Evolutionary conservation across 2,113 vertebrate genomes (phyloP).

Genomic region (Paedocypris sp.): DNA sequence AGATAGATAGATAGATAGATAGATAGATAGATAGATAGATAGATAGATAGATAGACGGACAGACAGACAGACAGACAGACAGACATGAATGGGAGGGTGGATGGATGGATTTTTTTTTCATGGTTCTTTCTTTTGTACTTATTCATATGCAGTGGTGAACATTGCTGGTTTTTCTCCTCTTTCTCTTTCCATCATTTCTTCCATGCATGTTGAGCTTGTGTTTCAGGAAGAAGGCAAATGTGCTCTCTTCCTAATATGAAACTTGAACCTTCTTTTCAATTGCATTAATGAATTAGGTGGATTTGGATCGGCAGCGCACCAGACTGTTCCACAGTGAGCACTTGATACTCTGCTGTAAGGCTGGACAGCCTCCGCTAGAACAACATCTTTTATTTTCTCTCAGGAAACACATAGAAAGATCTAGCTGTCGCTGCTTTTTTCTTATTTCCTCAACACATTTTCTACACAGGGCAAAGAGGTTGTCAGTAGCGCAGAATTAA

Average conservation of each 20-base stretch:
- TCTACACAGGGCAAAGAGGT: conserved; percentile 13
- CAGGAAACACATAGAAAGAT: conserved; percentile 33
- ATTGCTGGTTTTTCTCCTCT: background rate
- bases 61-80: too few relatives aligned
- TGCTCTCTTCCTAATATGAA: conserved; percentile 32
- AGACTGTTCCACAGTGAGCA: conserved; percentile 8
- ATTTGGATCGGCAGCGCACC: conserved; percentile 23
- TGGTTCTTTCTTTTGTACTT: conserved; percentile 11
- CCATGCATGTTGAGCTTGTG: conserved; percentile 28
- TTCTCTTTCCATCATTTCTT: background rate
- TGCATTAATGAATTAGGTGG: conserved; percentile 40
- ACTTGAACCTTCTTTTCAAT: conserved; percentile 30
- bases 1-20: too few relatives aligned
- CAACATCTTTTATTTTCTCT: conserved; percentile 40
- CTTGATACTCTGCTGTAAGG: conserved; percentile 3
- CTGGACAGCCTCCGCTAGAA: conserved; percentile 28
- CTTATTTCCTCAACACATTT: conserved; percentile 34
- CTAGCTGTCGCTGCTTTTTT: conserved; percentile 31
- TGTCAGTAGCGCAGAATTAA: background rate
- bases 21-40: too few relatives aligned
- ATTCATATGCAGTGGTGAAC: background rate
- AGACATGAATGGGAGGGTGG: too few relatives aligned
- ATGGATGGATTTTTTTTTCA: too few relatives aligned
- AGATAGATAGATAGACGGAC: too few relatives aligned
- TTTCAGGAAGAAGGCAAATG: conserved; percentile 32